These are phyloP conservation scores for Hirtodrosophila duncani DNA, from an alignment of 2,888 invertebrate species.

Conservation along the genomic window DNA sequence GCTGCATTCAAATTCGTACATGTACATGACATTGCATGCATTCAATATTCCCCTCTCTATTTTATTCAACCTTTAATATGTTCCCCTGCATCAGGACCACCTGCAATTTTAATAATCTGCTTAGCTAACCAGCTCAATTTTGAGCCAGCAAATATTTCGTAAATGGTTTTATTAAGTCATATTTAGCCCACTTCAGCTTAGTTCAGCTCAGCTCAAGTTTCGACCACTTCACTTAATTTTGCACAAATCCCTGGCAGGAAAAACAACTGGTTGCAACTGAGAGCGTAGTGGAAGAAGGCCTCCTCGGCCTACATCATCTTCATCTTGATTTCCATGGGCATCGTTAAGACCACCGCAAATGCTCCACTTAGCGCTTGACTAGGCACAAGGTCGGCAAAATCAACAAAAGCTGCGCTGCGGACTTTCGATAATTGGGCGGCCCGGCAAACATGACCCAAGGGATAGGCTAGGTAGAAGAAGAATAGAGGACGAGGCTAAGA, in stretches of 20 bases:
- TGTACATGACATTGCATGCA: too few relatives aligned
- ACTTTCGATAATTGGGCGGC: conserved; percentile 58
- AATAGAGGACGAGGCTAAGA: too few relatives aligned
- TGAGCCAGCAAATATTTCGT: conserved; percentile 2
- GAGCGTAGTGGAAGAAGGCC: conserved; percentile 2
- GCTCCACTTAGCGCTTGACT: conserved; percentile 66
- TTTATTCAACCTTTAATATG: too few relatives aligned
- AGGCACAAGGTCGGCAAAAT: conserved; percentile 62
- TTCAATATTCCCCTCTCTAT: too few relatives aligned
- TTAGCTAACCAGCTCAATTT: too few relatives aligned
- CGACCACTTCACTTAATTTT: conserved; percentile 43
- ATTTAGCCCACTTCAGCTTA: not conserved
- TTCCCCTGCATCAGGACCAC: too few relatives aligned
- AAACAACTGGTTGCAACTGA: conserved; percentile 16
- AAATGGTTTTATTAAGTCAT: not conserved
- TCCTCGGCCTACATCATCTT: too few relatives aligned
- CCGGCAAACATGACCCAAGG: conserved; percentile 31
- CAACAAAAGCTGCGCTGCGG: conserved; percentile 57
- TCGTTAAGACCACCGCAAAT: conserved; percentile 50
- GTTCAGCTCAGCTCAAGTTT: not conserved
- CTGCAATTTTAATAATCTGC: too few relatives aligned
- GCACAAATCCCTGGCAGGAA: conserved; percentile 44
- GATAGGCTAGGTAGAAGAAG: conserved; percentile 12
- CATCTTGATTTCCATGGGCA: conserved; percentile 13
- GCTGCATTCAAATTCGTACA: too few relatives aligned